These are phyloP conservation scores for Ennomos erosarius DNA, from an alignment of 2,888 invertebrate species.

Conservation along the genomic window DNA sequence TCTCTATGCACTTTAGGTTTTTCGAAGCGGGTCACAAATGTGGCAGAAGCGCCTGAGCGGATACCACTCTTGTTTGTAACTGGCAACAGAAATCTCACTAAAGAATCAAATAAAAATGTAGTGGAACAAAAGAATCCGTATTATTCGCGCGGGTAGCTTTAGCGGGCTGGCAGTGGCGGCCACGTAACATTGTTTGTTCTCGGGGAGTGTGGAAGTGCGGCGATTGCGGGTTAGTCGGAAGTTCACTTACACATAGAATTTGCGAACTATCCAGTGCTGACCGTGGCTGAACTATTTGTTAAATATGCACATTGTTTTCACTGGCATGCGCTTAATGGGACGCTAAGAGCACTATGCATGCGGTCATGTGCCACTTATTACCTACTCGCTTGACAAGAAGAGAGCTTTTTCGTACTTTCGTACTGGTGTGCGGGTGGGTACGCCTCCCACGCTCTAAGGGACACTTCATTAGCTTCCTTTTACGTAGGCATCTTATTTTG, in stretches of 20 bases:
- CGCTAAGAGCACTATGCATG: constrained; percentile 44
- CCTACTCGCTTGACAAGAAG: constrained; percentile 20
- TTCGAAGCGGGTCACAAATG: too few species aligned
- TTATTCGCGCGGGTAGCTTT: constrained; percentile 46
- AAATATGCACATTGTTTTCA: constrained; percentile 54
- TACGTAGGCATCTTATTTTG: not conserved
- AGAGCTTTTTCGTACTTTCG: constrained; percentile 13
- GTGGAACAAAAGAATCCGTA: constrained; percentile 52
- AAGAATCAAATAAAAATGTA: constrained; percentile 44
- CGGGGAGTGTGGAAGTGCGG: constrained; percentile 43
- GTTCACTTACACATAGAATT: constrained; percentile 59
- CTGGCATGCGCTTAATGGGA: constrained; percentile 46
- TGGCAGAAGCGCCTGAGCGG: too few species aligned
- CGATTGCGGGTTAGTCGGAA: constrained; percentile 49
- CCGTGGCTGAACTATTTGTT: constrained; percentile 59
- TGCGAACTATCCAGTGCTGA: constrained; percentile 58
- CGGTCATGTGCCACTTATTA: constrained; percentile 37
- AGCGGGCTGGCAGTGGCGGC: constrained; percentile 19
- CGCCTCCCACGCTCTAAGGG: constrained; percentile 1
- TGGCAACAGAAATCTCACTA: constrained; percentile 37
- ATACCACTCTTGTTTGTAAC: constrained; percentile 20
- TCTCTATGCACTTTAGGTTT: too few species aligned
- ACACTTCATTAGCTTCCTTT: constrained; percentile 11
- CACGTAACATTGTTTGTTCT: constrained; percentile 52
- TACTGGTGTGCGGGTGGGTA: not conserved